These are phyloP conservation scores for Bufo gargarizans DNA, from an alignment of 2,113 vertebrate genomes.

Conservation along the genomic window DNA sequence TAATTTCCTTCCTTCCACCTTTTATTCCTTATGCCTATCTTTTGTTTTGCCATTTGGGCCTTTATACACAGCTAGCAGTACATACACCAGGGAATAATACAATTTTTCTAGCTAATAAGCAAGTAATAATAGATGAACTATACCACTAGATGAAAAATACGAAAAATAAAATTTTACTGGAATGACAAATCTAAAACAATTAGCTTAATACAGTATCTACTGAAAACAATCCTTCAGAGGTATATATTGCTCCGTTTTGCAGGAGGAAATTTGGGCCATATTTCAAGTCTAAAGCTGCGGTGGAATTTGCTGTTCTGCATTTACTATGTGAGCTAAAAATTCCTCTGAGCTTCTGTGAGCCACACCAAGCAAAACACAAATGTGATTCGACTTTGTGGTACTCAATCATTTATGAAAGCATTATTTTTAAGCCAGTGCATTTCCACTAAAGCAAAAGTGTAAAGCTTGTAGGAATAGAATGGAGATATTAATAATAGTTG, in stretches of 20 bases:
- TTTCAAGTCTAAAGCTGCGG: slow-evolving; percentile 63
- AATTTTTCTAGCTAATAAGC: neutral
- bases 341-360: slow-evolving; percentile 61
- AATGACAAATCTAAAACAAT: slow-evolving; percentile 45
- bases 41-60: neutral
- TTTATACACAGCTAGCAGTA: neutral
- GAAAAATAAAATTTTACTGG: slow-evolving; percentile 28
- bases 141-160: neutral
- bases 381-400: slow-evolving; percentile 62
- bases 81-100: neutral
- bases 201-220: neutral
- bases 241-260: slow-evolving; percentile 44
- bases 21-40: too few species aligned
- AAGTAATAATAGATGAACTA: slow-evolving; percentile 2
- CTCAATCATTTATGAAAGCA: slow-evolving; percentile 68
- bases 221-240: slow-evolving; percentile 20
- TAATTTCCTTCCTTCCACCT: neutral
- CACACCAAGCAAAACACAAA: slow-evolving; percentile 64
- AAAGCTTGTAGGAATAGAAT: neutral
- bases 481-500: slow-evolving; percentile 5
- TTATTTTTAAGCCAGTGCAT: slow-evolving; percentile 64
- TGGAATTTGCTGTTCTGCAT: slow-evolving; percentile 60
- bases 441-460: slow-evolving; percentile 57
- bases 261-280: slow-evolving; percentile 59
- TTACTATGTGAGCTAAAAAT: slow-evolving; percentile 63